Evolutionary conservation across 2,888 invertebrate species (phyloP).

Genomic region (Lingula anatina): DNA sequence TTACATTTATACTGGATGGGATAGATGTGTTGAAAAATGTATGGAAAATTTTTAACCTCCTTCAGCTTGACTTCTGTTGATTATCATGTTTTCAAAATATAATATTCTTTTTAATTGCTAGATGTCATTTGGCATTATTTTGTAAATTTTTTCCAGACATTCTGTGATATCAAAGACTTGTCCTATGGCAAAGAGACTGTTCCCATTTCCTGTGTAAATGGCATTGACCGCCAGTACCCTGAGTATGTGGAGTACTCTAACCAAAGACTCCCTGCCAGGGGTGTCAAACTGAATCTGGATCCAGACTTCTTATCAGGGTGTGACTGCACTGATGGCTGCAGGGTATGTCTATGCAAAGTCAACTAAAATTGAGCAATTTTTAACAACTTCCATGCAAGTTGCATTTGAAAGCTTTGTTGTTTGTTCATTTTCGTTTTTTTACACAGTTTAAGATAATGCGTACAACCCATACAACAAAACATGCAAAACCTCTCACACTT

Average conservation of each 20-base stretch:
- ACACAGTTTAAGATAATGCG: neutral
- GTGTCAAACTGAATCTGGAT: slow-evolving; percentile 72
- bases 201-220: slow-evolving; percentile 85
- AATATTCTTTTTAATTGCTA: no score
- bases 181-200: slow-evolving; percentile 83
- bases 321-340: slow-evolving; percentile 88
- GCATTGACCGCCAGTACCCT: slow-evolving; percentile 75
- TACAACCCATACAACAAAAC: no score
- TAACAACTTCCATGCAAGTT: no score
- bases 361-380: no score
- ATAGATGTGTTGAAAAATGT: no score
- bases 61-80: no score
- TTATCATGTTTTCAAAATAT: no score
- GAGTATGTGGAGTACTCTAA: slow-evolving; percentile 84
- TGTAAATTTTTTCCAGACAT: slow-evolving; percentile 32
- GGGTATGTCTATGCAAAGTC: slow-evolving; percentile 62
- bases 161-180: slow-evolving; percentile 59
- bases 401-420: neutral
- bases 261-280: slow-evolving; percentile 76
- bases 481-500: no score
- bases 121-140: no score
- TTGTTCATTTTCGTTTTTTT: neutral
- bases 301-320: slow-evolving; percentile 83
- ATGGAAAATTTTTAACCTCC: no score
- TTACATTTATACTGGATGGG: no score